Base-by-base conservation (phyloP, 1,140 invertebrate species). In the Apis laboriosa region DNA sequence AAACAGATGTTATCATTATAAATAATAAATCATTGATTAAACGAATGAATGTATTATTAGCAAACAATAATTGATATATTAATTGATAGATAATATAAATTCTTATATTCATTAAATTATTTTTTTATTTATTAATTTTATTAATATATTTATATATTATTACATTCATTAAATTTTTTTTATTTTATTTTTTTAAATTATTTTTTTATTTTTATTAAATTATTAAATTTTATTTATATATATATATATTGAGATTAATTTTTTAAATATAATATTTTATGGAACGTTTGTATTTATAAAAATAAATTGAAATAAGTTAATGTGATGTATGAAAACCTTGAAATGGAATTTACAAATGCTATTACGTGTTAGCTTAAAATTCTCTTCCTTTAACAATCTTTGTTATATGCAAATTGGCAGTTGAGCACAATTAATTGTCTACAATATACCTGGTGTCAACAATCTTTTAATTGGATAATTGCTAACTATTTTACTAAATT, bases 401-500 rank as follows among this genome's bases (percentile, higher is more conserved):
- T 56, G 21, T n/a, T 53, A 24, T n/a, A 77, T 76, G 55, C 63
- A 68, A 81, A 81, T 17, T 8, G 17, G 8, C 9, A 34, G 63
- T 60, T 55, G 55, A 76, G 60, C 60, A 34, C 55, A 81, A 68
- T 81, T 76, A 56, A 53, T 66, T 34, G 63, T 19, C 17, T 49
- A 28, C 43, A 24, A 43, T n/a, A 72, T 24, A 49, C 1, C 19
- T n/a, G 17, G 17, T 72, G n/a, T 13, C 51, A 60, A 53, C 9
- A 24, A n/a, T 71, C n/a, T 72, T 34, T 51, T 51, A 17, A 63
- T 49, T 81, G 80, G 73, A 67, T 15, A 11, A n/a, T n/a, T 53
- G 80, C 73, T 73, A 81, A 56, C 64, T 76, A 66, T 58, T 81
- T 43, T 24, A 53, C 21, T 71, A 68, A 63, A 61, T 61, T 79